A percentile compares a stretch with the other conserved stretches of the same genome.
Conservation (phyloP, 1,140 invertebrate species). For the Procambarus clarkii region DNA sequence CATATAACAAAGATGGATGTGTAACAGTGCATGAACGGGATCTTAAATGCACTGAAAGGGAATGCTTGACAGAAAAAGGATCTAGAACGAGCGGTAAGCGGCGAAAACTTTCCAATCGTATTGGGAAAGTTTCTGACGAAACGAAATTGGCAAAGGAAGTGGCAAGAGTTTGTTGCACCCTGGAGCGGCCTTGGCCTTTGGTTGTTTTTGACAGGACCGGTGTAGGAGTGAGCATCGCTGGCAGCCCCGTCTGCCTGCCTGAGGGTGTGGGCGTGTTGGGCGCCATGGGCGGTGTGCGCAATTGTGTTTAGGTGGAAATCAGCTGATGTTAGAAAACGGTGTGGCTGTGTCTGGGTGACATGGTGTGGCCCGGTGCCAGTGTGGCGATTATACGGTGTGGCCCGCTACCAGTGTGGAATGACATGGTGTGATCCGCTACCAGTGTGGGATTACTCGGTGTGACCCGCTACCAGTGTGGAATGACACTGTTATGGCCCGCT, state of each 20-base stretch:
- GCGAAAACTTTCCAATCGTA: slow-evolving; percentile 15
- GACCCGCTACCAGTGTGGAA: too few relatives aligned
- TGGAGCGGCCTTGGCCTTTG: slow-evolving; percentile 54
- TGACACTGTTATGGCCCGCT: too few relatives aligned
- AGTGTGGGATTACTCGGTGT: too few relatives aligned
- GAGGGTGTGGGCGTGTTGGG: too few relatives aligned
- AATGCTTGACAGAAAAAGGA: slow-evolving; percentile 38
- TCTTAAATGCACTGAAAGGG: neutral
- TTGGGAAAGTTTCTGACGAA: slow-evolving; percentile 39
- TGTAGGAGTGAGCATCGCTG: neutral
- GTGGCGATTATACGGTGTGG: too few relatives aligned
- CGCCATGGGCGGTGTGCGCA: neutral
- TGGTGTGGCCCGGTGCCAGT: too few relatives aligned
- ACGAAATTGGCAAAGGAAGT: slow-evolving; percentile 23
- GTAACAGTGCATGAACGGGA: slow-evolving; percentile 49
- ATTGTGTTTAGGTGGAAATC: slow-evolving; percentile 17
- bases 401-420: too few relatives aligned
- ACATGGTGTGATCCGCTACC: too few relatives aligned
- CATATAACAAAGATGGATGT: slow-evolving; percentile 36
- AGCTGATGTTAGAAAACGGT: slow-evolving; percentile 55
- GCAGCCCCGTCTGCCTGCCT: neutral
- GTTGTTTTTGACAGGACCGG: slow-evolving; percentile 56
- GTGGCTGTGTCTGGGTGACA: too few relatives aligned
- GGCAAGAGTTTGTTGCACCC: slow-evolving; percentile 50
- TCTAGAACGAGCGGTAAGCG: slow-evolving; percentile 49